Conservation (phyloP, 2,113 vertebrate genomes). For the Prietella phreatophila region DNA sequence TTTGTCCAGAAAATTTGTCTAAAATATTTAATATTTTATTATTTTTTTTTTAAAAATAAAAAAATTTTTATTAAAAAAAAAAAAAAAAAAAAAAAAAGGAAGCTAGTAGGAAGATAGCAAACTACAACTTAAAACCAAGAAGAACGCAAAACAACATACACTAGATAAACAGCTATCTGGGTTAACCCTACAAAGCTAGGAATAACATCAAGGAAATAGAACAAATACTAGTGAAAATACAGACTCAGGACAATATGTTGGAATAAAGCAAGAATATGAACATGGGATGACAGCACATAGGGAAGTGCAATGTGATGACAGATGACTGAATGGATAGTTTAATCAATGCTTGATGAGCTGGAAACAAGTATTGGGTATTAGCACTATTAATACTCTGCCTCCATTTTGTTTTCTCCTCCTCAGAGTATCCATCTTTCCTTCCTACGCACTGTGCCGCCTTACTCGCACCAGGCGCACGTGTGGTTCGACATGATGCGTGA, state of each 20-base stretch:
- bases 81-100: no score
- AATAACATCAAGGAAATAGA: neutral
- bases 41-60: no score
- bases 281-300: neutral
- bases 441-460: conserved; percentile 92
- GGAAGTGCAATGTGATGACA: neutral
- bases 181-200: no score
- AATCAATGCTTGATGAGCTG: neutral
- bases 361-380: neutral
- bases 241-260: neutral
- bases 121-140: no score
- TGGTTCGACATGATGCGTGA: conserved; percentile 99
- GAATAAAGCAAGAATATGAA: neutral
- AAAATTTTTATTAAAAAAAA: no score
- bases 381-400: neutral
- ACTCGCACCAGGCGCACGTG: conserved; percentile 96
- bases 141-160: no score
- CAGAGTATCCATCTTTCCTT: conserved; percentile 99
- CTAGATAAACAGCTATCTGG: no score
- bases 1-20: neutral
- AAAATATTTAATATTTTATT: neutral
- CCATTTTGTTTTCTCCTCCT: conserved; percentile 29
- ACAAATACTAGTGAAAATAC: no score
- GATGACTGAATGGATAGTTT: neutral
- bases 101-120: no score